These are phyloP conservation scores for Epizoanthus illoricatus DNA, from an alignment of 92 coral and sea anemone species.

Conservation along the genomic window DNA sequence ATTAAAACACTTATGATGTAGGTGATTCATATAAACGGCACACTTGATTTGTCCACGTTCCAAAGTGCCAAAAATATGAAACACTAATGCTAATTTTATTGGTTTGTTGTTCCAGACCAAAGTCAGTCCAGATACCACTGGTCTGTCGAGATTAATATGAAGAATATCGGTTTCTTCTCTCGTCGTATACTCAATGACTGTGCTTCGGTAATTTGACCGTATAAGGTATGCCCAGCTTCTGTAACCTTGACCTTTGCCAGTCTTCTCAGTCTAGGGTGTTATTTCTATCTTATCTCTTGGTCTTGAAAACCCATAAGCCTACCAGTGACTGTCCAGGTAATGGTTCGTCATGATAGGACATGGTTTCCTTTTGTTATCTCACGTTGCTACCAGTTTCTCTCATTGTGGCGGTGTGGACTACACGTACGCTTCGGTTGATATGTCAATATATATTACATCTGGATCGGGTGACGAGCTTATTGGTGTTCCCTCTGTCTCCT, in stretches of 20 bases:
- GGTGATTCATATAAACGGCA: not conserved
- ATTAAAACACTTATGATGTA: not conserved
- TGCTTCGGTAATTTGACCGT: too few relatives aligned
- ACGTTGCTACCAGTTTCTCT: not conserved
- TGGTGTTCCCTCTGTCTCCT: not conserved
- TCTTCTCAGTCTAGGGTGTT: too few relatives aligned
- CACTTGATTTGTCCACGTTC: not conserved
- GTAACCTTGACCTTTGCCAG: too few relatives aligned
- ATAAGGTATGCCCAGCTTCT: too few relatives aligned
- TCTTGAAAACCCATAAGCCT: too few relatives aligned
- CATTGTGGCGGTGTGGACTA: not conserved
- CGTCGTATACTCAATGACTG: too few relatives aligned
- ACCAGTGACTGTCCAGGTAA: too few relatives aligned
- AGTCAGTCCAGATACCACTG: not conserved
- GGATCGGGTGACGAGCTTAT: not conserved
- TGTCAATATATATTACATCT: not conserved
- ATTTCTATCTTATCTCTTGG: too few relatives aligned
- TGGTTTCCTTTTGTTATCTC: too few relatives aligned
- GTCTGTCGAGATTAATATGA: not conserved
- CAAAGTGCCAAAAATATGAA: not conserved
- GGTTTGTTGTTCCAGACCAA: not conserved
- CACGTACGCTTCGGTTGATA: slow-evolving; percentile 21
- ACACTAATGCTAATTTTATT: not conserved
- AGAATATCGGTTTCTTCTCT: too few relatives aligned
- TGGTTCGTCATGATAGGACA: too few relatives aligned